phyloP scores from a whole-genome alignment of 2,888 invertebrate species.

The Neoscelio sp. region DNA sequence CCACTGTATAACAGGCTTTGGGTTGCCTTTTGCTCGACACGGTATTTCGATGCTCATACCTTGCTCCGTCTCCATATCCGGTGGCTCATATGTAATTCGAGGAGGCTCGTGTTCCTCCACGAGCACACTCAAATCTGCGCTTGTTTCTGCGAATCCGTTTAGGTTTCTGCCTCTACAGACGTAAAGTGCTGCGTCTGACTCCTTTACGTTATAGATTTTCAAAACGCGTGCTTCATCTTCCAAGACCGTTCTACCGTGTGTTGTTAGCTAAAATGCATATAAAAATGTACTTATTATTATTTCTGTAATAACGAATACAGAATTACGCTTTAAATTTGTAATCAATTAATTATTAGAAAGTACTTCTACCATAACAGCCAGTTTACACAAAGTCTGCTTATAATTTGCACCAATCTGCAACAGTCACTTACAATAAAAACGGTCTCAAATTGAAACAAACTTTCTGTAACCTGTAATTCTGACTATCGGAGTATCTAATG shows the following conservation, averaged over 20 bases:
- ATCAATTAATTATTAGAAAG: no score
- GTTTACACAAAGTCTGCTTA: no score
- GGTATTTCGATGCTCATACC: conserved; percentile 92
- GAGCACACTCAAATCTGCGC: conserved; percentile 87
- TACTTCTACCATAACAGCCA: no score
- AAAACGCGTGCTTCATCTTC: conserved; percentile 86
- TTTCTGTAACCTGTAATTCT: no score
- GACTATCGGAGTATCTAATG: no score
- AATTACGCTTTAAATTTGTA: no score
- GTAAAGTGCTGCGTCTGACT: conserved; percentile 90
- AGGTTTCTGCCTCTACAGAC: conserved; percentile 91
- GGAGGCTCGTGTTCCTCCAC: conserved; percentile 84
- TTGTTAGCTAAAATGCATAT: conserved; percentile 65
- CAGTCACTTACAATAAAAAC: no score
- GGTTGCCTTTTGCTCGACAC: conserved; percentile 92
- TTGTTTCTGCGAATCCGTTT: conserved; percentile 89
- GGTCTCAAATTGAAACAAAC: no score
- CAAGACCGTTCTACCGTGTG: conserved; percentile 79
- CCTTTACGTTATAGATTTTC: conserved; percentile 86
- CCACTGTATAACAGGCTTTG: conserved; percentile 92
- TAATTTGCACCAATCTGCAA: no score
- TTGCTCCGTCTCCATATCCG: conserved; percentile 89
- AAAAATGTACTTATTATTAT: neutral
- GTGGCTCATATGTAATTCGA: conserved; percentile 88
- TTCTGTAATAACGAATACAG: neutral